Percentiles rank a stretch among this genome's conserved stretches.
Conservation (phyloP, 2,113 vertebrate species). For the Piaya cayana region DNA sequence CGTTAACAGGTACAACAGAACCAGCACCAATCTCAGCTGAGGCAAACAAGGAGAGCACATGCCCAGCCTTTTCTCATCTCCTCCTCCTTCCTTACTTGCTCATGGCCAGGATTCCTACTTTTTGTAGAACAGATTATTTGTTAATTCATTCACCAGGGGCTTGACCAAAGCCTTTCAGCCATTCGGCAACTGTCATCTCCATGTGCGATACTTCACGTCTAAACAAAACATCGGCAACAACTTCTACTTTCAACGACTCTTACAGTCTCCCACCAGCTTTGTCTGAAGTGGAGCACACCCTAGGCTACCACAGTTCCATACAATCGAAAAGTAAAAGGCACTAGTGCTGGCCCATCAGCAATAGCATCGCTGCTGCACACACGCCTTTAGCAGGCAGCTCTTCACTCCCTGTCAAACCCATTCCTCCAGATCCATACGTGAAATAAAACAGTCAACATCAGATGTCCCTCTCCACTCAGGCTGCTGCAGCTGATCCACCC, state of each 20-base stretch:
- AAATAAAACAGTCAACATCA: background rate
- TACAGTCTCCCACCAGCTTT: background rate
- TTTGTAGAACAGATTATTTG: background rate
- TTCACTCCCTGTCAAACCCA: background rate
- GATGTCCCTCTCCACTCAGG: background rate
- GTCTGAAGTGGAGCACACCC: background rate
- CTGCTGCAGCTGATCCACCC: background rate
- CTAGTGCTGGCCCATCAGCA: background rate
- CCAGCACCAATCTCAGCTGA: background rate
- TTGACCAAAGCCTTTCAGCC: background rate
- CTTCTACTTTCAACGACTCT: background rate
- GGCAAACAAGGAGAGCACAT: background rate
- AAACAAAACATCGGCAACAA: background rate
- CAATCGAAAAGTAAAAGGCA: background rate
- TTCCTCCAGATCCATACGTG: background rate
- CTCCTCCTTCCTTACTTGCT: background rate
- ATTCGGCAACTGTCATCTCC: background rate
- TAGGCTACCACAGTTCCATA: background rate
- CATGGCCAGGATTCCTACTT: background rate
- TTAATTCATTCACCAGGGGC: background rate
- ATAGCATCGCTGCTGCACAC: rapidly evolving
- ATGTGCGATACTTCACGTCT: background rate
- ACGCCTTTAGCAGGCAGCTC: background rate
- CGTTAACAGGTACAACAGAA: background rate
- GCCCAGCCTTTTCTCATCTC: background rate